phyloP scores from a whole-genome alignment of 2,888 invertebrate species.

The Himalopsyche kuldschensis region DNA sequence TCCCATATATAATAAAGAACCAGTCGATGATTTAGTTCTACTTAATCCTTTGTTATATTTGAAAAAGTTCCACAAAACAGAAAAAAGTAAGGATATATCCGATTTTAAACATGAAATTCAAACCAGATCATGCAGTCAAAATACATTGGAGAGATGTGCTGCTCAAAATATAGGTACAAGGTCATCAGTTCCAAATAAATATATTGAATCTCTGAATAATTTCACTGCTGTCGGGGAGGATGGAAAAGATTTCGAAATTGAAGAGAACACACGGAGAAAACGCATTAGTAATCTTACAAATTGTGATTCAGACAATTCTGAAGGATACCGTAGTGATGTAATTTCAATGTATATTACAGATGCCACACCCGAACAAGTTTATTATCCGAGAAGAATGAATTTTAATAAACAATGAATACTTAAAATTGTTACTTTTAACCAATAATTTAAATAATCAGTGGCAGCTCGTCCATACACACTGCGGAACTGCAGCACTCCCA shows the following conservation, averaged over 20 bases:
- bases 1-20: background rate
- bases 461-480: no score
- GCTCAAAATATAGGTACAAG: background rate
- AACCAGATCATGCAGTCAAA: background rate
- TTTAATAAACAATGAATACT: conserved; percentile 12
- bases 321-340: background rate
- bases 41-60: conserved; percentile 37
- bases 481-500: no score
- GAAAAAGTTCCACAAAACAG: conserved; percentile 4
- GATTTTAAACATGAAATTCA: background rate
- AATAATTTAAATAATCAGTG: no score
- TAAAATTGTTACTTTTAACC: no score
- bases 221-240: background rate
- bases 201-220: background rate
- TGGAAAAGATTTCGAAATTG: background rate
- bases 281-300: background rate
- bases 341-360: background rate
- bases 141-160: background rate
- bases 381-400: conserved; percentile 37
- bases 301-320: background rate
- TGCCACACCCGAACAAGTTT: conserved; percentile 34
- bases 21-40: conserved; percentile 16
- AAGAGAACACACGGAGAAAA: background rate
- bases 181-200: background rate
- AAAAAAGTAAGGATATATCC: background rate